phyloP scores from a whole-genome alignment of 35 echinoderm and acorn worm species.

The Holothuria glaberrima region DNA sequence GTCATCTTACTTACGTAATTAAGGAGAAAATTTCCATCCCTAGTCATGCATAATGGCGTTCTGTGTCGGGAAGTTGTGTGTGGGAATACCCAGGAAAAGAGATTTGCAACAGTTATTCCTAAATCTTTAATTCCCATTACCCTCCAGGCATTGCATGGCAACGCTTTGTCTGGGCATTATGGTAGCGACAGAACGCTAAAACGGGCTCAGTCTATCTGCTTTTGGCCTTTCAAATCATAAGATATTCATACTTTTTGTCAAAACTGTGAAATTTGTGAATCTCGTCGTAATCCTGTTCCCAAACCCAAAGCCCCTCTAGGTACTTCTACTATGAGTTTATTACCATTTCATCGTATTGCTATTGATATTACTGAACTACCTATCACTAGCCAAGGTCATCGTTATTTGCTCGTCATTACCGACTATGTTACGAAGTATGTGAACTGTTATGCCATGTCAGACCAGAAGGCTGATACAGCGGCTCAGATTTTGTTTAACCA shows the following conservation, averaged over 20 bases:
- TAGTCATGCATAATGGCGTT: slow-evolving; percentile 23
- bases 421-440: slow-evolving; percentile 68
- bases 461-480: slow-evolving; percentile 43
- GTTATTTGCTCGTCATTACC: slow-evolving; percentile 50
- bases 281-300: slow-evolving; percentile 13
- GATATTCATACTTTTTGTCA: slow-evolving; percentile 33
- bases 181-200: slow-evolving; percentile 10
- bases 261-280: slow-evolving; percentile 16
- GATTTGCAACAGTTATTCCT: slow-evolving; percentile 1
- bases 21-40: slow-evolving; percentile 5
- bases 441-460: slow-evolving; percentile 35
- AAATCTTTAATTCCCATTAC: background rate
- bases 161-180: slow-evolving; percentile 5
- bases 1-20: slow-evolving; percentile 2
- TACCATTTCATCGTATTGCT: too few species aligned
- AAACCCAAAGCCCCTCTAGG: too few species aligned
- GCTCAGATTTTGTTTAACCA: slow-evolving; percentile 38
- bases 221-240: background rate
- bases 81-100: background rate
- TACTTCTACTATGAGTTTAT: too few species aligned
- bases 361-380: slow-evolving; percentile 62
- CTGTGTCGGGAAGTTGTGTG: background rate
- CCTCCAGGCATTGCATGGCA: background rate
- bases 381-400: slow-evolving; percentile 38
- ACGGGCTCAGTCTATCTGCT: background rate